Conservation (phyloP, 2,113 vertebrate genomes). For the Tonatia bakeri region DNA sequence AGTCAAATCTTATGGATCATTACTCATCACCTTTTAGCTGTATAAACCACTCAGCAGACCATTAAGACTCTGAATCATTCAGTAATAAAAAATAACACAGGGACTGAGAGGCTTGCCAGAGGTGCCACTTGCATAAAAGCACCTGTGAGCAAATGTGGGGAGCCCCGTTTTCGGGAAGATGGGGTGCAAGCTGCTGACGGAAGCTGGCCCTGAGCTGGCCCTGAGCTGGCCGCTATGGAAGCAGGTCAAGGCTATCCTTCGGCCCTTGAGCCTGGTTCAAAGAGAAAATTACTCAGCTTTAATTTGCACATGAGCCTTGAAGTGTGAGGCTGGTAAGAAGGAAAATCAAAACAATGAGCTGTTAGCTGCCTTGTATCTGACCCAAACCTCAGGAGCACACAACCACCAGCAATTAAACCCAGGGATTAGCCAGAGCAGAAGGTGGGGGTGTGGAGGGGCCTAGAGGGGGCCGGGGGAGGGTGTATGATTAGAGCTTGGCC, state of each 20-base stretch:
- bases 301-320: background rate
- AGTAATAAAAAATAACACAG: background rate
- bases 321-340: background rate
- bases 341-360: background rate
- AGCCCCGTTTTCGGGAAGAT: fast-evolving
- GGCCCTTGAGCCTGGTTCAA: background rate
- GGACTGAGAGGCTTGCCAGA: background rate
- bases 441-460: background rate
- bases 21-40: background rate
- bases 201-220: background rate
- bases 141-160: no score
- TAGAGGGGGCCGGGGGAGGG: no score
- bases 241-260: background rate
- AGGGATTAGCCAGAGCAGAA: background rate
- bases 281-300: background rate
- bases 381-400: background rate
- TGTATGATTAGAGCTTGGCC: background rate
- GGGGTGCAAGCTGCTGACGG: background rate
- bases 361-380: background rate
- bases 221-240: background rate
- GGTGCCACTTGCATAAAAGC: background rate
- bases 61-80: background rate
- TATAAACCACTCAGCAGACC: background rate
- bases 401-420: fast-evolving
- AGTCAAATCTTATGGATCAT: background rate